phyloP scores from a whole-genome alignment of 2,797 vertebrate genomes.

The Danio kyathit region DNA sequence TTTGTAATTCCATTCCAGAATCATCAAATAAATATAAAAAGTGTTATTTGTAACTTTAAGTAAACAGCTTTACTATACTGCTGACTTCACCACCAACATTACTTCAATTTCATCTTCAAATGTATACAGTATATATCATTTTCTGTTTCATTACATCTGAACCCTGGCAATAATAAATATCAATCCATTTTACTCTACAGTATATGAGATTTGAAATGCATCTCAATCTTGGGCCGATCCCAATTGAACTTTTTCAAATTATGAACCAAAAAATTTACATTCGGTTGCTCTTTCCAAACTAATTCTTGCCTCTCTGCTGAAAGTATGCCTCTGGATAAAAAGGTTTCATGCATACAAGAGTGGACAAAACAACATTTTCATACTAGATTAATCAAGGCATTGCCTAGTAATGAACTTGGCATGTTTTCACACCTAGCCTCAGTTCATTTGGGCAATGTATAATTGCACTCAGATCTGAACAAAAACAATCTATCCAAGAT shows the following conservation, averaged over 20 bases:
- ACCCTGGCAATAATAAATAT: neutral
- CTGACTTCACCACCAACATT: neutral
- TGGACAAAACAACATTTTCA: neutral
- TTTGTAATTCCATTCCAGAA: neutral
- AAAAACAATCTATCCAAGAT: too few relatives aligned
- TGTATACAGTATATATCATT: constrained; percentile 1
- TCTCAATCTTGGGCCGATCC: constrained; percentile 16
- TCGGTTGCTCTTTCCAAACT: neutral
- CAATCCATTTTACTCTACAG: neutral
- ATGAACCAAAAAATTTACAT: constrained; percentile 1
- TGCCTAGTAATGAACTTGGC: neutral
- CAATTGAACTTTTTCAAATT: neutral
- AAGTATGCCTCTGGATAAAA: neutral
- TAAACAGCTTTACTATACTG: neutral
- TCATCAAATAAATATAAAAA: too few relatives aligned
- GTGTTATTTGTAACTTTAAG: neutral
- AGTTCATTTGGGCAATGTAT: too few relatives aligned
- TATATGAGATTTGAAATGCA: constrained; percentile 15
- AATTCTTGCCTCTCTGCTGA: neutral
- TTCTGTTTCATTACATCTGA: constrained; percentile 24
- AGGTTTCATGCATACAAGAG: neutral
- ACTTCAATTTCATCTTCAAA: constrained; percentile 9
- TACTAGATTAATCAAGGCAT: neutral
- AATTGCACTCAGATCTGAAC: too few relatives aligned
- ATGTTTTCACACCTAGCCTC: too few relatives aligned